Evolutionary conservation across 1,140 invertebrate genomes (phyloP).

Genomic region (Brachionus angularis): DNA sequence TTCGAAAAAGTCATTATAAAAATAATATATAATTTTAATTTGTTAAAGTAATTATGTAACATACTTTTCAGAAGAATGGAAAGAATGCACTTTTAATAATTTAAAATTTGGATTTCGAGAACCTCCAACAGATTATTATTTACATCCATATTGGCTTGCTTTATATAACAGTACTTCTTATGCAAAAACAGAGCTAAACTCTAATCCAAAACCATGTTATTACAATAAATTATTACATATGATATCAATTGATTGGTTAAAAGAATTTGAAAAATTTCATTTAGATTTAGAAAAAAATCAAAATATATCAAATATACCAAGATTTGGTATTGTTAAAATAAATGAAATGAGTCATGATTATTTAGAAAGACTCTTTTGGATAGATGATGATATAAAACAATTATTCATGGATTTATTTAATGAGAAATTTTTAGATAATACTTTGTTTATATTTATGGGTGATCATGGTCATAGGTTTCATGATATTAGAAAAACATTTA

Average conservation of each 20-base stretch:
- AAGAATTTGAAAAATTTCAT: conserved; percentile 26
- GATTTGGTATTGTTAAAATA: conserved; percentile 33
- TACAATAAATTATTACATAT: conserved; percentile 26
- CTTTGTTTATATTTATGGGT: conserved; percentile 44
- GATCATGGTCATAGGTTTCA: conserved; percentile 44
- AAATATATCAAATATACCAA: not conserved
- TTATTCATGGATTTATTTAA: conserved; percentile 30
- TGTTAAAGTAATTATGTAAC: conserved; percentile 6
- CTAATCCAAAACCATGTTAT: conserved; percentile 39
- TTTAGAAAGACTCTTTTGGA: conserved; percentile 43
- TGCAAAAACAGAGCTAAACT: conserved; percentile 2
- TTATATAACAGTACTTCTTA: conserved; percentile 45
- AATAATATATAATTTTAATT: not conserved
- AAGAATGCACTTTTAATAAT: conserved; percentile 47
- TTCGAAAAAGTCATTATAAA: no score
- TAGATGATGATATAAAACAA: conserved; percentile 34
- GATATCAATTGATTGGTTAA: conserved; percentile 27
- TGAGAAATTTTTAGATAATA: conserved; percentile 34
- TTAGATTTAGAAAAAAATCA: conserved; percentile 22
- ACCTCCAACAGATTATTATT: conserved; percentile 49
- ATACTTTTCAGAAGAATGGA: conserved; percentile 37
- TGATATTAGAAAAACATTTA: conserved; percentile 12
- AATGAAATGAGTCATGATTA: conserved; percentile 45
- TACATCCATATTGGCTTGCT: conserved; percentile 48
- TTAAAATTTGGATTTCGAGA: conserved; percentile 46